Conservation (phyloP, 2,113 vertebrate species). For the Myxocyprinus asiaticus region DNA sequence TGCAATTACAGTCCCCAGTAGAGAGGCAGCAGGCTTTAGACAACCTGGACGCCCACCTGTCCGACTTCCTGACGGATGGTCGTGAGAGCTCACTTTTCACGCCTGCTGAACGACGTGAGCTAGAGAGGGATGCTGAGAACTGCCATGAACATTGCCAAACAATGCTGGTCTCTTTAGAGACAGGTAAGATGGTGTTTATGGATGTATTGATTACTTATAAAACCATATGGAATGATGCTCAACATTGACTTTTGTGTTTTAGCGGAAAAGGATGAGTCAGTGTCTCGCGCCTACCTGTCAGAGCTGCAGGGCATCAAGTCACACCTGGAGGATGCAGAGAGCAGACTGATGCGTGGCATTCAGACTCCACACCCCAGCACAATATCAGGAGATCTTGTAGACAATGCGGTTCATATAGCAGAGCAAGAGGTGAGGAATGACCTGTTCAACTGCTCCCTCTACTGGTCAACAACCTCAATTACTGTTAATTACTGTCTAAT, state of each 20-base stretch:
- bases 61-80: conserved; percentile 92
- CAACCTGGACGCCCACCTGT: conserved; percentile 82
- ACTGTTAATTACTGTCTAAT: no score
- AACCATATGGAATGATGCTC: background rate
- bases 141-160: conserved; percentile 84
- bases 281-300: conserved; percentile 83
- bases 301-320: conserved; percentile 87
- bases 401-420: conserved; percentile 76
- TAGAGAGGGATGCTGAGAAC: conserved; percentile 85
- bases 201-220: background rate
- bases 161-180: conserved; percentile 88
- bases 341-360: conserved; percentile 78
- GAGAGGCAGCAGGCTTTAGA: conserved; percentile 85
- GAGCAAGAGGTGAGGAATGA: conserved; percentile 87
- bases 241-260: conserved; percentile 36
- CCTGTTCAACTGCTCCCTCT: conserved; percentile 47
- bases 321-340: conserved; percentile 85
- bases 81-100: conserved; percentile 88
- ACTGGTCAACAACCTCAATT: conserved; percentile 40
- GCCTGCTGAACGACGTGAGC: conserved; percentile 76
- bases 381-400: conserved; percentile 68
- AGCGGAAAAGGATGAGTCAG: conserved; percentile 94
- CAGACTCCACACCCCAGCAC: conserved; percentile 74
- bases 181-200: conserved; percentile 70
- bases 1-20: conserved; percentile 76